Conservation (phyloP, 53 echinoderm and acorn worm genomes). For the Luidia sarsii region DNA sequence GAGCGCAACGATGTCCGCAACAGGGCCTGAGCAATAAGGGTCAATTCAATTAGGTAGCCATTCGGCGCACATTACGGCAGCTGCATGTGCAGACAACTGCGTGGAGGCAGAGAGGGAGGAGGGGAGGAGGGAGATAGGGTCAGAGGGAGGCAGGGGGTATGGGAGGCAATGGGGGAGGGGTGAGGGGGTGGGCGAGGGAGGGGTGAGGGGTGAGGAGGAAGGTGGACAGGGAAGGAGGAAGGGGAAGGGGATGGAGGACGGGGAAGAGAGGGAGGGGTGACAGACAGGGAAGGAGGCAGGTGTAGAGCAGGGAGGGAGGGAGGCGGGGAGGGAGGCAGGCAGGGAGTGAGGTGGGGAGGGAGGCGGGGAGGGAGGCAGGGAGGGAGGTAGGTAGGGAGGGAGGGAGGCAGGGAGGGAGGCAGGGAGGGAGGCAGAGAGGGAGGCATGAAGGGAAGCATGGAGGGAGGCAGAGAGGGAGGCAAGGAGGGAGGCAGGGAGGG, state of each 20-base stretch:
- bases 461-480: too few species aligned
- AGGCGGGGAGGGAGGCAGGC: too few species aligned
- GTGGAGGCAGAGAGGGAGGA: too few species aligned
- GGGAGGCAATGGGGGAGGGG: background rate
- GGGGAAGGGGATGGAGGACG: too few species aligned
- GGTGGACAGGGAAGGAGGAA: too few species aligned
- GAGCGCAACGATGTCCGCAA: conserved; percentile 3
- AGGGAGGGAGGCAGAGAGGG: too few species aligned
- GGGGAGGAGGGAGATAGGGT: too few species aligned
- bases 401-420: background rate
- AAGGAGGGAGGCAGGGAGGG: too few species aligned
- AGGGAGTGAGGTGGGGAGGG: too few species aligned
- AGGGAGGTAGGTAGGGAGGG: too few species aligned
- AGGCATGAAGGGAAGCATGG: too few species aligned
- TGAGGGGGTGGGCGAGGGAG: background rate
- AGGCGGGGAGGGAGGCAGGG: background rate
- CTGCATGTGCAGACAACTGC: conserved; percentile 10
- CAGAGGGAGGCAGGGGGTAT: background rate
- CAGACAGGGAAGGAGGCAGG: too few species aligned
- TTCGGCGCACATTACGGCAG: conserved; percentile 32
- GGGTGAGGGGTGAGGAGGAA: background rate
- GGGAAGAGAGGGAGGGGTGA: background rate
- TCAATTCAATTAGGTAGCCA: conserved; percentile 48
- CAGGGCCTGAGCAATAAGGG: conserved; percentile 35
- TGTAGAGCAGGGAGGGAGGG: background rate